Base-by-base conservation (phyloP, 1,140 invertebrate species). In the Samia ricini region DNA sequence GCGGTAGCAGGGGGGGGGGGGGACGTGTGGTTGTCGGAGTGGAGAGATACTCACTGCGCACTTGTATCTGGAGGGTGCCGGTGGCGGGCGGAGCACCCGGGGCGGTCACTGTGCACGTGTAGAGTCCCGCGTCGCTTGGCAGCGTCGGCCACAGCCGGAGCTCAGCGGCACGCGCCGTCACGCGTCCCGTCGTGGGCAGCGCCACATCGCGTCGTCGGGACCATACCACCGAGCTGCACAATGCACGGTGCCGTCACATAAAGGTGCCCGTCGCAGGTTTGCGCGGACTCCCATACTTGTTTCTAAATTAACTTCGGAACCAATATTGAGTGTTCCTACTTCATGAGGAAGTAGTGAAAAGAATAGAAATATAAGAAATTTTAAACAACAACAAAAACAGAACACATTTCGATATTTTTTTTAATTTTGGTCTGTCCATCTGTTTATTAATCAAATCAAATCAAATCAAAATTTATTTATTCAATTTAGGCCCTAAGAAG, bases 51-150 rank as follows among this genome's bases (percentile, higher is more conserved):
- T 91, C 81, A 96, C 95, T 96, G 89, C 95, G 94, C 57, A 97
- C 94, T 81, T 94, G 93, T 60, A 96, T 90, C 78, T 94, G 91
- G 76, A 95, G 92, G 72, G 95, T 92, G 49, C 93, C 83, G 54
- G 93, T 92, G 7, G 94, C 95, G 4, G 93, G 92, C 71, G 95
- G 93, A 0, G 95, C 95, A 2, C 94, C 93, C 21, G 94, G 91
- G 64, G 95, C 95, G 24, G 92, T 89, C 2, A 96, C 96, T 23
- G 93, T 93, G 85, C 97, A 98, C 0, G 94, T 94, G 89, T 97
- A 98, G 66, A 92, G 92, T n/a, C 96, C 96, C 56, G 94, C 93
- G 85, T 91, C 86, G 29, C 92, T 73, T 0, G 93, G 86, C 77
- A 94, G 94, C 10, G 96, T 93, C 22, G 93, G 92, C 48, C 90